Evolutionary conservation across 1,140 invertebrate species (phyloP).

Genomic region (Probaryconus sp.): DNA sequence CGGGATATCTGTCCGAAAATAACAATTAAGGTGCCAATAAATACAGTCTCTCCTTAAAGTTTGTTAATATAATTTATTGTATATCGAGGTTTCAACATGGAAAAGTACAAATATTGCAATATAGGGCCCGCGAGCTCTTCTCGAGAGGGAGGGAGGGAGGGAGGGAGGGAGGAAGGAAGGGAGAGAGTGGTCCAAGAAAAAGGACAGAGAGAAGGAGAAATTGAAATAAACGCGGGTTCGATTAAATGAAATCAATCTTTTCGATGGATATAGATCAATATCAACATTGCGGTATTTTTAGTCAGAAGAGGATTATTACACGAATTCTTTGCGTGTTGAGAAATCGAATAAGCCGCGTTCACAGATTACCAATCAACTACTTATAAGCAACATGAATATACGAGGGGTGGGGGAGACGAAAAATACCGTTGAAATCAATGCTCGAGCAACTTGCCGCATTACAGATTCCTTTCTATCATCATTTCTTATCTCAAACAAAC

Average conservation of each 20-base stretch:
- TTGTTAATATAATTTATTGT: conserved; percentile 80
- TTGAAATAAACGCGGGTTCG: conserved; percentile 23
- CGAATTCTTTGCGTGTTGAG: conserved; percentile 34
- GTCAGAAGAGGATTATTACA: conserved; percentile 7
- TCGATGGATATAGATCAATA: no score
- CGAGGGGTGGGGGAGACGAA: conserved; percentile 19
- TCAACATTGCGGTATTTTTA: conserved; percentile 13
- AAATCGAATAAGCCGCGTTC: conserved; percentile 38
- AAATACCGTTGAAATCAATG: conserved; percentile 34
- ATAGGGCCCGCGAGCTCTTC: conserved; percentile 77
- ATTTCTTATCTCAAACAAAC: conserved; percentile 50
- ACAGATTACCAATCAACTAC: conserved; percentile 43
- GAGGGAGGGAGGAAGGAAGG: conserved; percentile 63
- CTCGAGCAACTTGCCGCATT: conserved; percentile 14
- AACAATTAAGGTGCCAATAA: conserved; percentile 13
- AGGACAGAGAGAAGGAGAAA: conserved; percentile 37
- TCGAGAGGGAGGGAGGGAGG: conserved; percentile 76
- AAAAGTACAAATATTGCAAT: conserved; percentile 80
- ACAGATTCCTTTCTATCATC: conserved; percentile 14
- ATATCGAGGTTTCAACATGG: conserved; percentile 79
- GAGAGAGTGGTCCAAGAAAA: conserved; percentile 63
- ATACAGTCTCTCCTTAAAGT: conserved; percentile 69
- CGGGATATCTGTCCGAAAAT: no score
- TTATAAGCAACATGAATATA: conserved; percentile 46
- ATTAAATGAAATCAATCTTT: conserved; percentile 20